phyloP scores from a whole-genome alignment of 1,140 invertebrate genomes.

The Drosophila rhopaloa region DNA sequence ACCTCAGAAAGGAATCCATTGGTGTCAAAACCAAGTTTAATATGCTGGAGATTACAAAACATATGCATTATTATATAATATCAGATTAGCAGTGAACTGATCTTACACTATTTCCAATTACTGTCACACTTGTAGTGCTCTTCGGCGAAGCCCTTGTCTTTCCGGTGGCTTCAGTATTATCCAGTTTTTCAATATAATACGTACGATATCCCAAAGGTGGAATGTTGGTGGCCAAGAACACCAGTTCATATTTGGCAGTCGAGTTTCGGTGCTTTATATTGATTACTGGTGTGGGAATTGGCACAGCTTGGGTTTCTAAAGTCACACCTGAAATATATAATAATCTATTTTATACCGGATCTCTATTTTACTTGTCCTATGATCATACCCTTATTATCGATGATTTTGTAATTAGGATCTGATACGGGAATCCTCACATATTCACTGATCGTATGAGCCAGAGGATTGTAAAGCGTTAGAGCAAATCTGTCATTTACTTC shows the following conservation, averaged over 20 bases:
- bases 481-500: conserved; percentile 88
- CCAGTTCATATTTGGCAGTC: conserved; percentile 87
- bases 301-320: conserved; percentile 86
- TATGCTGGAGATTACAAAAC: conserved; percentile 20
- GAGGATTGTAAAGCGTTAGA: conserved; percentile 93
- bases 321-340: conserved; percentile 26
- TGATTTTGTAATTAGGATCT: conserved; percentile 87
- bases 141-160: conserved; percentile 44
- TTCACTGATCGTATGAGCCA: conserved; percentile 87
- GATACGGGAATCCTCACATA: conserved; percentile 90
- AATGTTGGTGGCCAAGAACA: conserved; percentile 88
- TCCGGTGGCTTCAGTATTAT: background rate
- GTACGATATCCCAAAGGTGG: conserved; percentile 89
- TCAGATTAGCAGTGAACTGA: too few species aligned
- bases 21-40: conserved; percentile 58
- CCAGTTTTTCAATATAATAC: conserved; percentile 85
- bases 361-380: too few species aligned
- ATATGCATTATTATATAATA: too few species aligned
- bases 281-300: conserved; percentile 87
- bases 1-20: conserved; percentile 86
- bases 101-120: conserved; percentile 64
- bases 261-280: conserved; percentile 88
- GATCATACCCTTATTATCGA: conserved; percentile 85
- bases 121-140: conserved; percentile 40
- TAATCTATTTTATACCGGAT: too few species aligned